Evolutionary conservation across 2,113 vertebrate species (phyloP).

Genomic region (Oryzias javanicus): DNA sequence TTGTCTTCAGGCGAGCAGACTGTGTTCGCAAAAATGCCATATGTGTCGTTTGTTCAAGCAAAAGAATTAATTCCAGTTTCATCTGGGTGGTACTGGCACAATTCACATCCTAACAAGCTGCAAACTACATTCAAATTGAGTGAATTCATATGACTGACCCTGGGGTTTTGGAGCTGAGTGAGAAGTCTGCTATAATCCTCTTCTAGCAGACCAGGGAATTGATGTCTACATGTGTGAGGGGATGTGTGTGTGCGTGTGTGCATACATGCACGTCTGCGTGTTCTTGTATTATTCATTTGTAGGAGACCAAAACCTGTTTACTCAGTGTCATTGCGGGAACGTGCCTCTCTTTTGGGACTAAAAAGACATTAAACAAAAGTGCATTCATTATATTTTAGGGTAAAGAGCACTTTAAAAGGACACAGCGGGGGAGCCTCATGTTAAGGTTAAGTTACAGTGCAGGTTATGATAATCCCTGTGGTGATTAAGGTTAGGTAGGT

Average conservation of each 20-base stretch:
- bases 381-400: neutral
- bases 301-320: slow-evolving; percentile 9
- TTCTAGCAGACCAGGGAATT: slow-evolving; percentile 27
- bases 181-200: slow-evolving; percentile 41
- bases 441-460: neutral
- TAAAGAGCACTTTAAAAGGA: slow-evolving; percentile 2
- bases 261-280: neutral
- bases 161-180: slow-evolving; percentile 33
- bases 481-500: neutral
- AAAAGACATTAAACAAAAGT: slow-evolving; percentile 14
- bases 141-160: slow-evolving; percentile 39
- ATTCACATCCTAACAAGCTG: slow-evolving; percentile 36
- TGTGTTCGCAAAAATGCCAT: slow-evolving; percentile 16
- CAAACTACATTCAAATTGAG: slow-evolving; percentile 47
- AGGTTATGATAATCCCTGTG: neutral
- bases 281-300: slow-evolving; percentile 23
- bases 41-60: slow-evolving; percentile 29
- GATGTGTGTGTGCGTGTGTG: slow-evolving; percentile 13
- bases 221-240: slow-evolving; percentile 27
- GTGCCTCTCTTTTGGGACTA: neutral
- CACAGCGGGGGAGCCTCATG: neutral
- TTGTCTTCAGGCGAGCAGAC: slow-evolving; percentile 27
- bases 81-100: slow-evolving; percentile 34
- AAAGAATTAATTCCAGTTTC: slow-evolving; percentile 41
- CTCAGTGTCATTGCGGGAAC: slow-evolving; percentile 2